These are phyloP conservation scores for Aegithalos caudatus DNA, from an alignment of 2,113 vertebrate species.

Conservation along the genomic window DNA sequence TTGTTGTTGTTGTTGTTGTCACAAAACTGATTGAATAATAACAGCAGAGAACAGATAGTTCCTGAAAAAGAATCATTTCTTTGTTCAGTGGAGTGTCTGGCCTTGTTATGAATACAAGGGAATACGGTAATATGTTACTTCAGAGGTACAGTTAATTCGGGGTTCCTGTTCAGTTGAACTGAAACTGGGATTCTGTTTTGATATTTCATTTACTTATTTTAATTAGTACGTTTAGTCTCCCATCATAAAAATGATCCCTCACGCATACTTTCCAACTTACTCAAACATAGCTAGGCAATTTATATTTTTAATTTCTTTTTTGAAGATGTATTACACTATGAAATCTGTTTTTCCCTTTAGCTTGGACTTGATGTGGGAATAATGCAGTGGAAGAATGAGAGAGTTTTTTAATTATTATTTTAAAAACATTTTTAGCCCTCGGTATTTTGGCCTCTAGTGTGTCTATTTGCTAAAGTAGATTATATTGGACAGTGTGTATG, in stretches of 20 bases:
- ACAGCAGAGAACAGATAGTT: background rate
- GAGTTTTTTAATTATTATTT: too few species aligned
- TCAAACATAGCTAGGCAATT: background rate
- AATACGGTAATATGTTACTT: background rate
- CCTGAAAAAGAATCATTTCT: background rate
- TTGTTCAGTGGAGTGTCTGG: background rate
- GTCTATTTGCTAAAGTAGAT: background rate
- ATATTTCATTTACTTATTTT: background rate
- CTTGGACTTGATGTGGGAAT: background rate
- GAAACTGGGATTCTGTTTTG: background rate
- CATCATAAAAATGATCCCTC: background rate
- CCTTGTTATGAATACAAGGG: background rate
- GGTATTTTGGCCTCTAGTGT: background rate
- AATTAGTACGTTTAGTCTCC: background rate
- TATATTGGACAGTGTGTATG: background rate
- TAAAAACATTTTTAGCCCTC: background rate
- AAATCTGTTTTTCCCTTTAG: background rate
- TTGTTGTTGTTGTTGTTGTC: too few species aligned
- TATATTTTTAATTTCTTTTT: background rate
- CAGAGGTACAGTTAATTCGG: background rate
- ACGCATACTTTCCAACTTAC: background rate
- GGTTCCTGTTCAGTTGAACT: background rate
- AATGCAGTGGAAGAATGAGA: background rate
- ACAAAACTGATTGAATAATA: background rate
- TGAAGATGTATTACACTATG: background rate